Percentiles rank a stretch among this genome's conserved stretches.
These are phyloP conservation scores for Microvelia longipes DNA, from an alignment of 1,140 invertebrate species.

Conservation along the genomic window DNA sequence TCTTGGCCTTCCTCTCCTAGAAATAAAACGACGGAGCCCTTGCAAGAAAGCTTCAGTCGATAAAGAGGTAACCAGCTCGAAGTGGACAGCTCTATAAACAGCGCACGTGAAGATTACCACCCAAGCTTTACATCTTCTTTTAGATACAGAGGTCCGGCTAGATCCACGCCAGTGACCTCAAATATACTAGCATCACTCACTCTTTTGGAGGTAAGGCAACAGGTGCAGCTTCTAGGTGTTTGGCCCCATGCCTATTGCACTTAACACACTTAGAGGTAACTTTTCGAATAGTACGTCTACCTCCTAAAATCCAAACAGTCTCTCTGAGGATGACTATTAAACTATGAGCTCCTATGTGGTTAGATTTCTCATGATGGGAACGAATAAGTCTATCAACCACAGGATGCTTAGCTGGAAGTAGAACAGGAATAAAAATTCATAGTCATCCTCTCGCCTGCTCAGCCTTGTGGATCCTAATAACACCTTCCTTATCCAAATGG, in stretches of 20 bases:
- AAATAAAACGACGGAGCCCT: constrained; percentile 25
- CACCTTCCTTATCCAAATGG: too few species aligned
- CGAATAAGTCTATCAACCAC: neutral
- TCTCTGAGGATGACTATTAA: constrained; percentile 1
- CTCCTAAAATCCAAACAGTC: neutral
- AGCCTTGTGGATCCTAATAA: too few species aligned
- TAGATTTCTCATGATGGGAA: neutral
- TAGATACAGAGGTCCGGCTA: constrained; percentile 23
- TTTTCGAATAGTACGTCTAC: neutral
- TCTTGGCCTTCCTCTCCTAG: constrained; percentile 23
- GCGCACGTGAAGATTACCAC: constrained; percentile 28
- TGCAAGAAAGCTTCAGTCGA: constrained; percentile 22
- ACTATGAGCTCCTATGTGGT: constrained; percentile 16
- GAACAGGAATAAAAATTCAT: neutral
- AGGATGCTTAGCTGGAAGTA: neutral
- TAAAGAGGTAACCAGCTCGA: constrained; percentile 26
- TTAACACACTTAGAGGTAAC: neutral
- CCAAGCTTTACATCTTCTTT: constrained; percentile 22
- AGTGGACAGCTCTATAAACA: constrained; percentile 26
- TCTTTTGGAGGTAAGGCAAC: constrained; percentile 11
- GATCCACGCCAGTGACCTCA: constrained; percentile 20
- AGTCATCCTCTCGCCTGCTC: too few species aligned
- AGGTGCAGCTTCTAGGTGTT: neutral
- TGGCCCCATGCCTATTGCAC: neutral
- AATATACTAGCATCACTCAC: constrained; percentile 20